phyloP scores from a whole-genome alignment of 2,113 vertebrate species.

The Rhinichthys klamathensis region DNA sequence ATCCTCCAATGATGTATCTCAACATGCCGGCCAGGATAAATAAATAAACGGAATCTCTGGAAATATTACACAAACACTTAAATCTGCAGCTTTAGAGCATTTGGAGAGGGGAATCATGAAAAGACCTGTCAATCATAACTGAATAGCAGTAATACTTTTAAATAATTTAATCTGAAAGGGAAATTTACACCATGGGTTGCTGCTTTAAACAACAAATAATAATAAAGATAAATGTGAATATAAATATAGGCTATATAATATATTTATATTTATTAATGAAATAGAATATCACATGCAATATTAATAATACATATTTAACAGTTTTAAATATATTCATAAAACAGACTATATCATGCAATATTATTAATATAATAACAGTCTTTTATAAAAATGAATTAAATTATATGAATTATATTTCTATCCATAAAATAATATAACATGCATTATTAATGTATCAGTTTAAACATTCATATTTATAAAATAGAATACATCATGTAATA shows the following conservation, averaged over 20 bases:
- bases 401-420: neutral
- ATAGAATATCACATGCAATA: neutral
- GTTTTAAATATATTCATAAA: neutral
- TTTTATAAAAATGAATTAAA: no score
- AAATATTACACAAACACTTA: slow-evolving; percentile 39
- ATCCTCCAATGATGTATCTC: slow-evolving; percentile 32
- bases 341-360: neutral
- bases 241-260: neutral
- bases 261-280: no score
- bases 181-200: neutral
- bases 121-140: slow-evolving; percentile 37
- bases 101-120: neutral
- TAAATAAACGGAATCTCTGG: slow-evolving; percentile 41
- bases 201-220: slow-evolving; percentile 24
- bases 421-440: neutral
- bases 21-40: slow-evolving; percentile 46
- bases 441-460: neutral
- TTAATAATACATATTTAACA: neutral
- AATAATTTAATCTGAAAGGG: slow-evolving; percentile 15
- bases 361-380: no score
- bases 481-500: neutral
- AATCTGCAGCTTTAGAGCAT: slow-evolving; percentile 6
- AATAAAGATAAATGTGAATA: slow-evolving; percentile 9
- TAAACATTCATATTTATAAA: neutral
- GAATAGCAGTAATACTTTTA: neutral